These are phyloP conservation scores for Periphyllus acericola DNA, from an alignment of 2,888 invertebrate genomes.

Conservation along the genomic window DNA sequence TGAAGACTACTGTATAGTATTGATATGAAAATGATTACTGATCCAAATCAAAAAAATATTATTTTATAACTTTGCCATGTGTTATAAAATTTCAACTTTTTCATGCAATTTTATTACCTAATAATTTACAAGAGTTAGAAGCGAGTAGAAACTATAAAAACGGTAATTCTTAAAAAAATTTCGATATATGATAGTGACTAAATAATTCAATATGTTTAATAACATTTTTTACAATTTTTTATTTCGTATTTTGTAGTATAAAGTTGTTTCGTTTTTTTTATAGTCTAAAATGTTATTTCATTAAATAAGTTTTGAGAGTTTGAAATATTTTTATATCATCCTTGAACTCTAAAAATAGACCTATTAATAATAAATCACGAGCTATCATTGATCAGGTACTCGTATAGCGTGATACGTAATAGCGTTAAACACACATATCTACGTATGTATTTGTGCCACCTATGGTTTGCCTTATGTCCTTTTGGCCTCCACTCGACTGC, in stretches of 20 bases:
- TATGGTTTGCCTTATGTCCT: conserved; percentile 36
- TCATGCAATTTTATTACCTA: too few relatives aligned
- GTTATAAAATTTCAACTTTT: too few relatives aligned
- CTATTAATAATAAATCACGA: neutral
- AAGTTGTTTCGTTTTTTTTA: neutral
- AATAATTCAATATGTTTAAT: too few relatives aligned
- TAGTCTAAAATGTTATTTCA: neutral
- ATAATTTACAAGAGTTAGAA: too few relatives aligned
- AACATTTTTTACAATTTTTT: neutral
- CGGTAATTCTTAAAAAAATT: too few relatives aligned
- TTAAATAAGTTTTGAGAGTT: neutral
- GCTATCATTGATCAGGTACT: neutral
- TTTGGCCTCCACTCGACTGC: conserved; percentile 47
- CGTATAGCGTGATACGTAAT: too few relatives aligned
- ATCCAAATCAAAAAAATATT: too few relatives aligned
- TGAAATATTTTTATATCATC: neutral
- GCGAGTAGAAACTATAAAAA: too few relatives aligned
- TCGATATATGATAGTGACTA: too few relatives aligned
- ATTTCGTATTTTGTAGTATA: neutral
- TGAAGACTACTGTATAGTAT: too few relatives aligned
- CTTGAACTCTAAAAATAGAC: neutral
- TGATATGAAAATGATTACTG: too few relatives aligned
- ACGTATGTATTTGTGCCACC: neutral
- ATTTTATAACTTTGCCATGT: too few relatives aligned
- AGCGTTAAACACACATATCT: neutral